Base-by-base conservation (phyloP, 2,888 invertebrate species). In the Molorchus minor region DNA sequence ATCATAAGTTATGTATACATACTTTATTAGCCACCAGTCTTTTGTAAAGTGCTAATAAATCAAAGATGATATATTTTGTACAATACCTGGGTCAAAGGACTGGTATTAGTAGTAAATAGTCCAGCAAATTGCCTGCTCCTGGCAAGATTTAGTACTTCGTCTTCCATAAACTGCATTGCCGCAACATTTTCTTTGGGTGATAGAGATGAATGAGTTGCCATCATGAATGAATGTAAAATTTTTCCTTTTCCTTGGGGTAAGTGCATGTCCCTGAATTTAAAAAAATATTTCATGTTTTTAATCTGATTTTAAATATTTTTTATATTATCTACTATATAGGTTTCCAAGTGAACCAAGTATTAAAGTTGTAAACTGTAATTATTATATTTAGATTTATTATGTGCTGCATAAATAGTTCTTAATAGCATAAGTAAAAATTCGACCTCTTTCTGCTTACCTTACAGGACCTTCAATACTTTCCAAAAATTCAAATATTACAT, bases 81-180 rank as follows among this genome's bases (percentile, higher is more conserved):
- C n/a, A n/a, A n/a, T 82, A 92, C 92, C 86, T 92, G 92, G 19
- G 94, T 94, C n/a, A 94, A 82, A 0, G 93, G 92, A 73, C 89
- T 94, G 17, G 94, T 93, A 76, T 94, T 94, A 2, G 93, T 93
- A 1, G 94, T 93, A 67, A 94, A 88, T 19, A 94, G 89, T 0
- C 93, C 93, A 0, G 81, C 81, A 77, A 90, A 94, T 4, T 85
- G 80, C 53, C 86, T 85, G 1, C 83, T 82, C 56, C 83, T 84
- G 0, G 92, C 93, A 7, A 92, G 70, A 41, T 83, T 81, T 64
- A 92, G 79, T 2, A 89, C 89, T 68, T 91, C 89, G 57, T 87
- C 85, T 79, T 94, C 94, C 84, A 94, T 87, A 57, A 87, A 88
- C 61, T 88, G 85, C 81, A 94, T 92, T 4, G 92, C 86, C 4